Evolutionary conservation across 2,888 invertebrate species (phyloP), one percentile per base, ranked within the genome.

Genomic region (Drosophila monieri): DNA sequence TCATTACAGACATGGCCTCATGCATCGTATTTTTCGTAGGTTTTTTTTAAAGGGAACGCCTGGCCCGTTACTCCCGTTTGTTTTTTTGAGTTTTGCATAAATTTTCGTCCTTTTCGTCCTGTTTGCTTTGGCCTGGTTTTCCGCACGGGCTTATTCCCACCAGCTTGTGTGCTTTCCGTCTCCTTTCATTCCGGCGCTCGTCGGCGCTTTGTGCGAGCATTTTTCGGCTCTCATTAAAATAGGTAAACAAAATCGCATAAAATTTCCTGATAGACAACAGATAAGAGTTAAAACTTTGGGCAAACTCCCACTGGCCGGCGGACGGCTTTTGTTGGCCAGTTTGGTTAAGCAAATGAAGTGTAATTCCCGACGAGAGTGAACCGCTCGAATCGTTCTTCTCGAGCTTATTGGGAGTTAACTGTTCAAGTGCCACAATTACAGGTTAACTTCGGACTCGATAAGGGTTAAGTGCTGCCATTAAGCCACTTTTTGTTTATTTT

Each of bases 51-150:
- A 27, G 9, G 8, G 27, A 9, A 9, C 27, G 27, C 27, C 27
- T 27, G 27, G 27, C 35, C 30, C 44, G 32, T 73, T 76, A 76
- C 41, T 52, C 46, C 51, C 27, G 51, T 88, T 87, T 85, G 77
- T 62, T 59, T 68, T 80, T 74, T 80, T 76, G 78, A 83, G 78
- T 88, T 88, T 88, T 85, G 77, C 86, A 86, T 80, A 85, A 80
- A 78, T 88, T 88, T 79, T 73, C 67, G 76, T 78, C 73, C 73
- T 75, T 77, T 84, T 72, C 77, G 69, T 78, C 79, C 76, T 84
- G 81, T 89, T 87, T 88, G 77, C 81, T 87, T 88, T 87, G 88
- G 89, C 87, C 87, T 88, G 85, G 84, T 86, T 87, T 88, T 72
- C 54, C 66, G 61, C 57, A 74, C 51, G 69, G 66, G 18, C 66